A percentile compares a stretch with the other conserved stretches of the same genome.
phyloP scores from a whole-genome alignment of 2,797 vertebrate genomes.

The Gambusia yucatana region DNA sequence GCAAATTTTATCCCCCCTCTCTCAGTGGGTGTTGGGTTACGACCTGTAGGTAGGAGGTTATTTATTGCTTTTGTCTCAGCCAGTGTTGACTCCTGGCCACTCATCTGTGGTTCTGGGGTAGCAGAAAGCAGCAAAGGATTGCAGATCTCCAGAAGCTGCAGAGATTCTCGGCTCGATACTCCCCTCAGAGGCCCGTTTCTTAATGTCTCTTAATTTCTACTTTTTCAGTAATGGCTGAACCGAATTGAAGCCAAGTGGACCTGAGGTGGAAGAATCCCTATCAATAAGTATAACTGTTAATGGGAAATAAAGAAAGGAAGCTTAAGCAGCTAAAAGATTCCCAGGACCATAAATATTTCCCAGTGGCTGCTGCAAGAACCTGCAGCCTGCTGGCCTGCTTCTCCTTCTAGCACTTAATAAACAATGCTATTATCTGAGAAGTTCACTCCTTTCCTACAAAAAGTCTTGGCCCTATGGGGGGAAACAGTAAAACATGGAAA shows the following conservation, averaged over 20 bases:
- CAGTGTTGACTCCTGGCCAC: slow-evolving; percentile 66
- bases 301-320: slow-evolving; percentile 30
- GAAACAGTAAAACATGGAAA: slow-evolving; percentile 55
- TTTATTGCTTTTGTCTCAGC: slow-evolving; percentile 78
- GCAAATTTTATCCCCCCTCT: slow-evolving; percentile 70
- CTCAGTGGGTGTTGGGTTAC: slow-evolving; percentile 71
- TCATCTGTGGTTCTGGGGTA: slow-evolving; percentile 68
- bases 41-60: slow-evolving; percentile 71
- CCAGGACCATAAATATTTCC: slow-evolving; percentile 56
- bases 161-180: slow-evolving; percentile 32
- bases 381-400: slow-evolving; percentile 41
- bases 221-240: slow-evolving; percentile 33
- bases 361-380: slow-evolving; percentile 43
- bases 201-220: slow-evolving; percentile 46
- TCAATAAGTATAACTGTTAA: slow-evolving; percentile 39
- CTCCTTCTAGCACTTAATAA: slow-evolving; percentile 34
- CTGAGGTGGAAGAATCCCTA: slow-evolving; percentile 39
- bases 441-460: slow-evolving; percentile 38
- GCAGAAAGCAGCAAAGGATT: slow-evolving; percentile 63
- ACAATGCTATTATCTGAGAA: slow-evolving; percentile 46
- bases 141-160: slow-evolving; percentile 56
- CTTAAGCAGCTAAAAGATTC: slow-evolving; percentile 43
- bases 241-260: slow-evolving; percentile 47
- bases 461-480: slow-evolving; percentile 29
- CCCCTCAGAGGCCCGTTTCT: slow-evolving; percentile 37